Conservation (phyloP, 2,797 vertebrate species). For the Sebastiscus albofasciatus region DNA sequence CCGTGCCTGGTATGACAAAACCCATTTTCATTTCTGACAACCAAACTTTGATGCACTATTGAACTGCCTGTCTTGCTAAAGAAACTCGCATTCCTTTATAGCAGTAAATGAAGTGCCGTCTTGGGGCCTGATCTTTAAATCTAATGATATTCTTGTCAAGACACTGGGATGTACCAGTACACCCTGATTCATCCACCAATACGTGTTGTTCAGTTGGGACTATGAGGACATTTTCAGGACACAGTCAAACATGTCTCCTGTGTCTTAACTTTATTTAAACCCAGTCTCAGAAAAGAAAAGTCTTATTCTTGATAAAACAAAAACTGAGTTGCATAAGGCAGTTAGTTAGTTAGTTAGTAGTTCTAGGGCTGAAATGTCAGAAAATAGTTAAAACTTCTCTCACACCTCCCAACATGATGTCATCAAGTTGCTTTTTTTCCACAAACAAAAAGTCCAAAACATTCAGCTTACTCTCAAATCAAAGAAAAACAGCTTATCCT, state of each 20-base stretch:
- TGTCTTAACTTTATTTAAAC: not conserved
- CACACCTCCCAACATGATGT: not conserved
- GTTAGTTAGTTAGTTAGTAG: no score
- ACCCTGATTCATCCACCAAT: not conserved
- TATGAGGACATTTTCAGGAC: no score
- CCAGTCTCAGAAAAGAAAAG: not conserved
- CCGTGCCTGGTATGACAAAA: not conserved
- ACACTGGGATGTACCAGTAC: not conserved
- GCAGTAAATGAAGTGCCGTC: not conserved
- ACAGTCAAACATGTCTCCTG: not conserved
- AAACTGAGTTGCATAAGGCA: no score
- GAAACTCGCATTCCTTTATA: not conserved
- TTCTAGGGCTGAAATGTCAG: not conserved
- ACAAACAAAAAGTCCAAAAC: not conserved
- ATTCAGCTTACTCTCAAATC: not conserved
- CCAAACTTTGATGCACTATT: not conserved
- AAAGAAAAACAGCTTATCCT: not conserved
- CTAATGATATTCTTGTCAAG: not conserved
- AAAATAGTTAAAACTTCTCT: not conserved
- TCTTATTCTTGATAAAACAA: not conserved
- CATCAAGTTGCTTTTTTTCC: not conserved
- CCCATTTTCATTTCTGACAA: not conserved
- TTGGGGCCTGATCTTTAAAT: not conserved
- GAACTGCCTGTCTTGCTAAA: not conserved
- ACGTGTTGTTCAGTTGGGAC: not conserved